Percentiles rank a stretch among this genome's conserved stretches.
phyloP scores from a whole-genome alignment of 2,888 invertebrate genomes.

The Morpho helenor region DNA sequence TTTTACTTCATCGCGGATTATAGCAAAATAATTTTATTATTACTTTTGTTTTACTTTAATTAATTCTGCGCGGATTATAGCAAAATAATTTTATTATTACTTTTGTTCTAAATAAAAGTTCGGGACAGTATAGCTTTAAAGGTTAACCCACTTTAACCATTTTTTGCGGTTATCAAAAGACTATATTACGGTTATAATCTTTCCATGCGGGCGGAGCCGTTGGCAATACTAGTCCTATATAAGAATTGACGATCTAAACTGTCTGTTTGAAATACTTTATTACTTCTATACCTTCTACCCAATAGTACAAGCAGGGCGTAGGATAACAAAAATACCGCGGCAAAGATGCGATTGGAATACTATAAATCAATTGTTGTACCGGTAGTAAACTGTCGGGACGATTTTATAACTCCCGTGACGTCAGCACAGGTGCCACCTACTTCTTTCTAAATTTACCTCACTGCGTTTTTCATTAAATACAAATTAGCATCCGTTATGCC shows the following conservation, averaged over 20 bases:
- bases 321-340: conserved; percentile 20
- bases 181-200: too few relatives aligned
- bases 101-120: too few relatives aligned
- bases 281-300: not conserved
- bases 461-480: not conserved
- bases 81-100: too few relatives aligned
- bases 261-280: not conserved
- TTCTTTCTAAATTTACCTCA: conserved; percentile 13
- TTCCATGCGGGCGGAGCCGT: too few relatives aligned
- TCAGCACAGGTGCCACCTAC: conserved; percentile 22
- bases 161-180: too few relatives aligned
- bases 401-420: conserved; percentile 16
- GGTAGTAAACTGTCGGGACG: conserved; percentile 18
- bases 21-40: too few relatives aligned
- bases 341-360: conserved; percentile 19
- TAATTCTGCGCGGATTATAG: too few relatives aligned
- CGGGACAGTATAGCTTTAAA: too few relatives aligned
- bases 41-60: too few relatives aligned
- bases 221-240: not conserved
- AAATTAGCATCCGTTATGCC: not conserved
- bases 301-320: not conserved
- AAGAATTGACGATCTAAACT: not conserved
- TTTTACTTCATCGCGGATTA: too few relatives aligned
- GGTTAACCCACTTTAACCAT: too few relatives aligned
- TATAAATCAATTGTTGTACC: conserved; percentile 20